Evolutionary conservation across 2,113 vertebrate genomes (phyloP), one percentile per base, ranked within the genome.

Genomic region (Rynchops niger): DNA sequence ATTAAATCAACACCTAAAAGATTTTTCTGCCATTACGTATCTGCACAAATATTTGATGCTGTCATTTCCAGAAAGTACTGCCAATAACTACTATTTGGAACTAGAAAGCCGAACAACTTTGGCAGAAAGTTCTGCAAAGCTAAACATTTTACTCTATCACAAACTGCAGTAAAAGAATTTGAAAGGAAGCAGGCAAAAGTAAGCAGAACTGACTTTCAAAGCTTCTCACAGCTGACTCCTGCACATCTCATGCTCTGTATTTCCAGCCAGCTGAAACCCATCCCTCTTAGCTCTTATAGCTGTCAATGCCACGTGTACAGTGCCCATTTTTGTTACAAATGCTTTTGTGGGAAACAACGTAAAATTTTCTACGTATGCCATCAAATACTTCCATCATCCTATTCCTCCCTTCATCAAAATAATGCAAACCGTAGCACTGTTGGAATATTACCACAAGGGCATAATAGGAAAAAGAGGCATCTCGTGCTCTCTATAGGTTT

Each of bases 91-190:
- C 53, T 69, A 8, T 56, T 16, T 89, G 61, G 67, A 92, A 94
- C 58, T 61, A 58, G 62, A 56, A 79, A 94, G 87, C 9, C 2
- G 61, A 93, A 89, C 12, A 2, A n/a, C 73, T 87, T 65, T 53
- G 70, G 74, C 95, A 95, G 61, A 29, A 92, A 49, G 30, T 82
- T 93, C 82, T 80, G 74, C 86, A 93, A 53, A 87, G 73, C 73
- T 70, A 92, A 94, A 78, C 82, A 72, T 82, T 94, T 81, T 80
- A 45, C 21, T 63, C 67, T 73, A 87, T 93, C 93, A 78, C 63
- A 73, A 69, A n/a, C 45, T 72, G 25, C 58, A 76, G 65, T 73
- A 81, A 13, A 92, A 80, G 26, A 56, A 47, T 72, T 65, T 65
- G 56, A 91, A 94, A 82, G 52, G 83, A 71, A 94, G 65, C 65